phyloP scores from a whole-genome alignment of 2,888 invertebrate species.

The Gnatocerus cornutus region DNA sequence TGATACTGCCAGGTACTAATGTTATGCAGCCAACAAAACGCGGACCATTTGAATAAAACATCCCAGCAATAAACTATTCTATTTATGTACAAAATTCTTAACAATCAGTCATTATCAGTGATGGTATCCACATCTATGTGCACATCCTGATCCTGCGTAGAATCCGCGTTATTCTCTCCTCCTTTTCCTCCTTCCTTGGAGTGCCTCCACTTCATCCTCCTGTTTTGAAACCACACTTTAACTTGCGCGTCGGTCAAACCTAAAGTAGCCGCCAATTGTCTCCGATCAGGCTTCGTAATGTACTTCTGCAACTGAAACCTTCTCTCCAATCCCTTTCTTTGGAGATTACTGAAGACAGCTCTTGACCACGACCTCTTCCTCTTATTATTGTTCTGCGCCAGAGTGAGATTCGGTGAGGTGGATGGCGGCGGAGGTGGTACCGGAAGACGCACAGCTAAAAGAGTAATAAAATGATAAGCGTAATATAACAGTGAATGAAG shows the following conservation, averaged over 20 bases:
- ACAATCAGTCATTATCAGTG: slow-evolving; percentile 61
- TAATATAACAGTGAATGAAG: not conserved
- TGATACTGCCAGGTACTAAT: too few species aligned
- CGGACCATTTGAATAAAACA: too few species aligned
- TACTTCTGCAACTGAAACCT: slow-evolving; percentile 96
- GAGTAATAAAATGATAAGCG: not conserved
- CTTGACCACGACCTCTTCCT: slow-evolving; percentile 95
- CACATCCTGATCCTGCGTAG: slow-evolving; percentile 67
- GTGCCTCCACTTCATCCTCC: slow-evolving; percentile 71
- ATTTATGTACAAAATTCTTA: slow-evolving; percentile 39
- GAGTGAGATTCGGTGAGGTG: slow-evolving; percentile 55
- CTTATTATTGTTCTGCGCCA: slow-evolving; percentile 70
- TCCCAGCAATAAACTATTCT: slow-evolving; percentile 9
- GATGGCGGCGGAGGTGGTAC: slow-evolving; percentile 55
- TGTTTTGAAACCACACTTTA: slow-evolving; percentile 95
- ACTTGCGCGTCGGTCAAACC: slow-evolving; percentile 95
- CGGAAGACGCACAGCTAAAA: slow-evolving; percentile 63
- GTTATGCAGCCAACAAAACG: too few species aligned
- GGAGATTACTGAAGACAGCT: slow-evolving; percentile 95
- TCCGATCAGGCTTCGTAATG: slow-evolving; percentile 94
- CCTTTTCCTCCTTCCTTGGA: slow-evolving; percentile 67
- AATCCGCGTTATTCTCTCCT: slow-evolving; percentile 63
- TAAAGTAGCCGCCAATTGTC: slow-evolving; percentile 92
- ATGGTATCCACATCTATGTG: slow-evolving; percentile 70
- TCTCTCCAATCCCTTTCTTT: slow-evolving; percentile 94